These are phyloP conservation scores for Ephestia elutella DNA, from an alignment of 1,140 invertebrate species.

Conservation along the genomic window DNA sequence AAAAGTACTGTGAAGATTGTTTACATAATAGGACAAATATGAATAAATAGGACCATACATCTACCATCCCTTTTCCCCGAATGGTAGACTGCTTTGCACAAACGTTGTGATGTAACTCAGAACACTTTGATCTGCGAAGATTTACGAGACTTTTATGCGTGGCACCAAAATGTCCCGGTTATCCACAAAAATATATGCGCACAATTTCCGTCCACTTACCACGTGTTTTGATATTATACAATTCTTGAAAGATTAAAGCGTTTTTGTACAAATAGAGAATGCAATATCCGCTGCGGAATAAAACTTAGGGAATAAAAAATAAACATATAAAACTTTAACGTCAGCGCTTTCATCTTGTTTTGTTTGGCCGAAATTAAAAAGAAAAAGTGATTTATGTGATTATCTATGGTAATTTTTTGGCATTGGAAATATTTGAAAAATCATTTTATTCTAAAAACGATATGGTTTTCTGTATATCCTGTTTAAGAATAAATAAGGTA, in stretches of 20 bases:
- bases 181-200: constrained; percentile 8
- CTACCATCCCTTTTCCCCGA: not conserved
- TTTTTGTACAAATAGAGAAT: constrained; percentile 2
- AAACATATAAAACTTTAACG: not conserved
- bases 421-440: too few species aligned
- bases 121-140: constrained; percentile 15
- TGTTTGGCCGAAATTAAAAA: constrained; percentile 8
- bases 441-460: too few species aligned
- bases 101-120: constrained; percentile 21
- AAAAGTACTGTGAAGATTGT: too few species aligned
- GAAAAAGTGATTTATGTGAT: too few species aligned
- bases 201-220: constrained; percentile 8
- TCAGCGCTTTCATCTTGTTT: not conserved
- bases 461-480: too few species aligned
- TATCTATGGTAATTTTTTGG: too few species aligned
- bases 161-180: constrained; percentile 2
- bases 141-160: constrained; percentile 10
- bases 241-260: constrained; percentile 1
- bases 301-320: not conserved
- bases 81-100: constrained; percentile 16
- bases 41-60: too few species aligned
- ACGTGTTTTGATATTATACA: constrained; percentile 3
- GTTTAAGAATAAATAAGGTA: too few species aligned
- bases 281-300: not conserved
- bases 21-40: too few species aligned